These are phyloP conservation scores for Epiblema foenella DNA, from an alignment of 2,888 invertebrate species.

Conservation along the genomic window DNA sequence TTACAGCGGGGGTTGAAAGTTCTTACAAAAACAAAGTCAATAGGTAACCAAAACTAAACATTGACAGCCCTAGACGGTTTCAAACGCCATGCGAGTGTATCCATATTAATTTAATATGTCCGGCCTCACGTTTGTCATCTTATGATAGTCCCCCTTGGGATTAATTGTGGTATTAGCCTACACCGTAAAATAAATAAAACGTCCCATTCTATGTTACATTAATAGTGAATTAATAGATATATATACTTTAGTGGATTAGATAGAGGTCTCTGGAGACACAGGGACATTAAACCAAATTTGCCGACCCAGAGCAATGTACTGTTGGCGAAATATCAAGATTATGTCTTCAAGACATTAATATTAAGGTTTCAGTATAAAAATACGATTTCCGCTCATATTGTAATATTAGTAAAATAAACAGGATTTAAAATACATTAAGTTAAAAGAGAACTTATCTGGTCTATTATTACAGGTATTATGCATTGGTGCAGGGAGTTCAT, in stretches of 20 bases:
- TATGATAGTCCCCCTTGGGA: conserved; percentile 9
- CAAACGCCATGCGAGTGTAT: conserved; percentile 16
- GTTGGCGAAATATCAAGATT: no score
- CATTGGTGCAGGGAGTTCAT: no score
- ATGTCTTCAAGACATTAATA: no score
- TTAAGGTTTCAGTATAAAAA: no score
- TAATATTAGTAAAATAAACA: no score
- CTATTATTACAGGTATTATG: no score
- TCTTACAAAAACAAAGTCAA: no score
- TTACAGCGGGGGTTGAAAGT: no score
- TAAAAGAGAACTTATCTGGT: no score
- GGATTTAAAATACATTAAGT: no score
- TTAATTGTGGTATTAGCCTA: conserved; percentile 20
- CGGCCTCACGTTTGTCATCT: conserved; percentile 22
- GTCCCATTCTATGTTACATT: not conserved
- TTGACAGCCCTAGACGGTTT: conserved; percentile 1
- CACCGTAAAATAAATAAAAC: conserved; percentile 17
- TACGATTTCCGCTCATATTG: no score
- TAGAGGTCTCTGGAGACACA: not conserved
- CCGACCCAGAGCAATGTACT: not conserved
- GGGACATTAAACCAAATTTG: conserved; percentile 1
- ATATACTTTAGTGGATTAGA: not conserved
- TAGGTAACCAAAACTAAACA: not conserved
- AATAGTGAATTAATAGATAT: not conserved
- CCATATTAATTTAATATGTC: conserved; percentile 16